Evolutionary conservation across 2,113 vertebrate species (phyloP).

Genomic region (Microcebus lehilahytsara): DNA sequence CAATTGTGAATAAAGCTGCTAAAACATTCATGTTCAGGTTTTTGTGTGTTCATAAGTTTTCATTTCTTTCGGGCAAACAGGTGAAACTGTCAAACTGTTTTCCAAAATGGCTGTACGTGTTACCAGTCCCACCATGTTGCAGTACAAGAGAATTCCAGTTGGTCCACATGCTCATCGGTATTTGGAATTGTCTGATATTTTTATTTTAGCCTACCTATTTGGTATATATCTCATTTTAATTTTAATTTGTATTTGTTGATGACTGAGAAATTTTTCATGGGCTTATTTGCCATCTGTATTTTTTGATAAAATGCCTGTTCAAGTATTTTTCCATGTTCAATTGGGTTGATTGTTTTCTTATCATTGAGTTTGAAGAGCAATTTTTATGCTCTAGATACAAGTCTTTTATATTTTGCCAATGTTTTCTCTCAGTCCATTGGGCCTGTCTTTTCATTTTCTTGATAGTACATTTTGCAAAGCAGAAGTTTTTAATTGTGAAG

Average conservation of each 20-base stretch:
- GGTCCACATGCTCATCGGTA: background rate
- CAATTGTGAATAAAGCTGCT: background rate
- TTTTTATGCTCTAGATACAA: background rate
- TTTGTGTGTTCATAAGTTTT: background rate
- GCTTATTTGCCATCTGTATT: background rate
- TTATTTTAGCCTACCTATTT: background rate
- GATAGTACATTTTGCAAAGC: background rate
- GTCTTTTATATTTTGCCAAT: background rate
- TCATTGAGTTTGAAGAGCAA: background rate
- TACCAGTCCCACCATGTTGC: background rate
- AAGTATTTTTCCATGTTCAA: slow-evolving; percentile 3
- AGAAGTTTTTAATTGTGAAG: background rate
- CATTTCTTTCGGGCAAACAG: background rate
- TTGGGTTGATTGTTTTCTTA: background rate
- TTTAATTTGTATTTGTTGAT: slow-evolving; percentile 48
- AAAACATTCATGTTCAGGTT: background rate
- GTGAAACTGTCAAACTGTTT: background rate
- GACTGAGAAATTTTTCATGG: background rate
- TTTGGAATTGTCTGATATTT: background rate
- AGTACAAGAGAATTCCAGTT: background rate
- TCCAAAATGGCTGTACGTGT: background rate
- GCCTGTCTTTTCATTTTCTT: background rate
- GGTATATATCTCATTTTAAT: background rate
- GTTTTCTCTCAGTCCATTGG: background rate
- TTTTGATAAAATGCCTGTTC: background rate